phyloP scores from a whole-genome alignment of 2,797 vertebrate species.

The Catamblyrhynchus diadema region DNA sequence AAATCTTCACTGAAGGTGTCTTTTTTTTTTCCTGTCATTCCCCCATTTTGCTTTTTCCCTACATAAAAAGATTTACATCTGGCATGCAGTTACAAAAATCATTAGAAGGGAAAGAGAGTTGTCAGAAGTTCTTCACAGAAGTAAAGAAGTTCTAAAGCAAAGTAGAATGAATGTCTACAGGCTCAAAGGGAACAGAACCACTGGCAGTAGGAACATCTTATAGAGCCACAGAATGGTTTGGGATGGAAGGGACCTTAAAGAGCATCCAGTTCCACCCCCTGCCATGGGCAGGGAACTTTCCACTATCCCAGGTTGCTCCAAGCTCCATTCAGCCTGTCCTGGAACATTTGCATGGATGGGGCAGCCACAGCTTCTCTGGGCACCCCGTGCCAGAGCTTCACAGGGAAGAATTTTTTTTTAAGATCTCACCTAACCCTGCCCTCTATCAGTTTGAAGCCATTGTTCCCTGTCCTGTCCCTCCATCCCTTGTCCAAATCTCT shows the following conservation, averaged over 20 bases:
- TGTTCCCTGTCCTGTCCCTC: background rate
- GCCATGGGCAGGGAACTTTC: background rate
- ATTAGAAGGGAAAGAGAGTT: background rate
- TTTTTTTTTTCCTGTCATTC: background rate
- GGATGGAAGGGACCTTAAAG: background rate
- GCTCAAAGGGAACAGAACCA: background rate
- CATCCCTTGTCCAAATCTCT: background rate
- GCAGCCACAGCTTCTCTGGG: background rate
- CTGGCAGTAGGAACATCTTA: background rate
- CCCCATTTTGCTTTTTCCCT: background rate
- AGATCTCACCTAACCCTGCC: too few relatives aligned
- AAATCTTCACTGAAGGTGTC: constrained; percentile 32
- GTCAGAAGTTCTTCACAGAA: background rate
- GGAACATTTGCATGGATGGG: background rate
- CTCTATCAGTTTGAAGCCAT: background rate
- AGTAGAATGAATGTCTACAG: background rate
- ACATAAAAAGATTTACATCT: background rate
- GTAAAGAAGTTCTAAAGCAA: too few relatives aligned
- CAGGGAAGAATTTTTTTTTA: rapidly evolving
- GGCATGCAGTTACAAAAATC: background rate
- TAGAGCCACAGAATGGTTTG: background rate
- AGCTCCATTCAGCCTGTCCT: rapidly evolving
- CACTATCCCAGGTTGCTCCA: background rate
- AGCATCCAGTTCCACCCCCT: rapidly evolving
- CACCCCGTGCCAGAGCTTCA: background rate